Conservation (phyloP, 1,140 invertebrate genomes). For the Aphaenogaster floridana region DNA sequence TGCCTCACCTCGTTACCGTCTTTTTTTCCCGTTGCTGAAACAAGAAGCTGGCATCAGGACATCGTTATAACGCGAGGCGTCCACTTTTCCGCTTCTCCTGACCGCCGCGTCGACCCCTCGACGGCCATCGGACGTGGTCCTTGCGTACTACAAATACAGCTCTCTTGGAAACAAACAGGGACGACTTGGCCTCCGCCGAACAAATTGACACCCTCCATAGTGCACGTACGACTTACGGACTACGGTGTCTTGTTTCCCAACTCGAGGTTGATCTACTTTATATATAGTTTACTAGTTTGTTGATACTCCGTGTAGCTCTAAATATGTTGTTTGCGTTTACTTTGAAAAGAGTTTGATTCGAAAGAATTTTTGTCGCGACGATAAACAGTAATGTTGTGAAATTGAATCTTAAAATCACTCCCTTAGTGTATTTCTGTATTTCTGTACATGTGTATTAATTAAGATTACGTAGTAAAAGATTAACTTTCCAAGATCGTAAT, state of each 20-base stretch:
- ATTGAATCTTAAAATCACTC: not conserved
- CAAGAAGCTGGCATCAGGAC: constrained; percentile 83
- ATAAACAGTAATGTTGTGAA: not conserved
- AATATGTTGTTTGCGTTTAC: constrained; percentile 5
- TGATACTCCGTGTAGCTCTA: not conserved
- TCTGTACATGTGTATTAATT: not conserved
- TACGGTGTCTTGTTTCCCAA: constrained; percentile 66
- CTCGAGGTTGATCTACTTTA: constrained; percentile 70
- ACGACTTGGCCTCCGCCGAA: constrained; percentile 72
- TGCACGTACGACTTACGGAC: constrained; percentile 69
- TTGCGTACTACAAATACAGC: constrained; percentile 83
- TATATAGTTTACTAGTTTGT: constrained; percentile 40
- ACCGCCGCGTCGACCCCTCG: constrained; percentile 61
- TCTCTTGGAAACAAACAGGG: constrained; percentile 84
- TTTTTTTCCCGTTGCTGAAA: constrained; percentile 81
- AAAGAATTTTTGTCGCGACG: not conserved
- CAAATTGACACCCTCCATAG: constrained; percentile 81
- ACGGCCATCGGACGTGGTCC: constrained; percentile 68
- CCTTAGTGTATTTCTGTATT: not conserved
- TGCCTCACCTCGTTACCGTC: constrained; percentile 78
- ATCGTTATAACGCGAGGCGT: constrained; percentile 81
- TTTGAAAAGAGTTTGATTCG: not conserved
- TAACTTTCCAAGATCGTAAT: not conserved
- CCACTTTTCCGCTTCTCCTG: constrained; percentile 68
- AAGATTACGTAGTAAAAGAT: not conserved